Evolutionary conservation across 2,113 vertebrate species (phyloP), one percentile per base, ranked within the genome.

Genomic region (Bubo scandiacus): DNA sequence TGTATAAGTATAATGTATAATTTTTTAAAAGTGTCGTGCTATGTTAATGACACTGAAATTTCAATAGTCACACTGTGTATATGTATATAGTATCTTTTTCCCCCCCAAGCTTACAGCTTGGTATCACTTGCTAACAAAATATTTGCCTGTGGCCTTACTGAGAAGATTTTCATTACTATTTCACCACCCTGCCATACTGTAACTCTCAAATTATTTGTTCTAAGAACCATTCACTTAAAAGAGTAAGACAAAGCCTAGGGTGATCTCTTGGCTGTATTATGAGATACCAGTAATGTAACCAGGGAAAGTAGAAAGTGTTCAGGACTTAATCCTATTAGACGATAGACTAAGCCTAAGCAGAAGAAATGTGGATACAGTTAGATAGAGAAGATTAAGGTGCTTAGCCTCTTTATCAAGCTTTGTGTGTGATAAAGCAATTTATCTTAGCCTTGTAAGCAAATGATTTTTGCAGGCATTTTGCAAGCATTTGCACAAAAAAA

Each of bases 71-170:
- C 12, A 58, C 30, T 26, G 3, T 49, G 6, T 63, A 2, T 40
- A 20, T 21, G 32, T 19, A 80, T 20, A 7, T 16, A 7, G 10
- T 15, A 10, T 32, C 6, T 40, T 58, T 34, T 38, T 21, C 11
- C 3, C 4, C 29, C 11, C 0, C 3, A 58, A 58, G 38, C 21
- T 78, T 59, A 45, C 0, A 2, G 10, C 4, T 29, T 79, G 26
- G 5, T 61, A 21, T 77, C 47, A 40, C 34, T 70, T 62, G 27
- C 34, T 89, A 61, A 47, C 7, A 38, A 51, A 87, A 29, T 25
- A 65, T 34, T 89, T 90, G 30, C 18, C 85, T 82, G 29, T 74
- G 82, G 10, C 26, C 40, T 75, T 82, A 45, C 22, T 63, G 59
- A 68, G 43, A 51, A 86, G 52, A 47, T 34, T 63, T 65, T 32